phyloP scores from a whole-genome alignment of 2,797 vertebrate genomes.

The Mormyrus proboscirostris region DNA sequence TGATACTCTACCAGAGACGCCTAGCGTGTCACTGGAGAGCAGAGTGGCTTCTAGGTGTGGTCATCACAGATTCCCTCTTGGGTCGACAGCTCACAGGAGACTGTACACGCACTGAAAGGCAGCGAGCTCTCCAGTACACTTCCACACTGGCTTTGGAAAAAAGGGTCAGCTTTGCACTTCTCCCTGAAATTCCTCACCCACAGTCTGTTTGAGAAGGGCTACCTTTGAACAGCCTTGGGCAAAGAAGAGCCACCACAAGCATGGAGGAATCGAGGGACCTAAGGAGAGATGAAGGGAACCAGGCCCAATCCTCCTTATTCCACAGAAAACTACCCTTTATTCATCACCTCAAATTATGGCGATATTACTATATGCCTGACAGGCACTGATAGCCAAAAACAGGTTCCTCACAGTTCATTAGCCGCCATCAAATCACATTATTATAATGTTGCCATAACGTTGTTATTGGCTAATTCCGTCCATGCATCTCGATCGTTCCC shows the following conservation, averaged over 20 bases:
- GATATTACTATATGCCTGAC: not conserved
- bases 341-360: not conserved
- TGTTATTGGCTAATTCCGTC: not conserved
- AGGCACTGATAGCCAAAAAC: not conserved
- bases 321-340: not conserved
- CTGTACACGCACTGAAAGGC: not conserved
- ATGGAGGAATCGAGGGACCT: not conserved
- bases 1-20: not conserved
- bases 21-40: not conserved
- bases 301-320: not conserved
- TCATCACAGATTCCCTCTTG: not conserved
- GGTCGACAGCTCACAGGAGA: not conserved
- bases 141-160: not conserved
- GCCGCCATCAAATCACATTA: not conserved
- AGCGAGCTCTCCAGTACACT: not conserved
- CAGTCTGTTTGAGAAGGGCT: not conserved
- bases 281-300: not conserved
- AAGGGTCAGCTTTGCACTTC: slow-evolving; percentile 7
- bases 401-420: not conserved
- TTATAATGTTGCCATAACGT: not conserved
- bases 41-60: not conserved
- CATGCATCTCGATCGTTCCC: not conserved
- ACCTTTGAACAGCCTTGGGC: not conserved
- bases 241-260: not conserved
- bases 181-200: slow-evolving; percentile 4